Evolutionary conservation across 2,113 vertebrate species (phyloP).

Genomic region (Bubo bubo): DNA sequence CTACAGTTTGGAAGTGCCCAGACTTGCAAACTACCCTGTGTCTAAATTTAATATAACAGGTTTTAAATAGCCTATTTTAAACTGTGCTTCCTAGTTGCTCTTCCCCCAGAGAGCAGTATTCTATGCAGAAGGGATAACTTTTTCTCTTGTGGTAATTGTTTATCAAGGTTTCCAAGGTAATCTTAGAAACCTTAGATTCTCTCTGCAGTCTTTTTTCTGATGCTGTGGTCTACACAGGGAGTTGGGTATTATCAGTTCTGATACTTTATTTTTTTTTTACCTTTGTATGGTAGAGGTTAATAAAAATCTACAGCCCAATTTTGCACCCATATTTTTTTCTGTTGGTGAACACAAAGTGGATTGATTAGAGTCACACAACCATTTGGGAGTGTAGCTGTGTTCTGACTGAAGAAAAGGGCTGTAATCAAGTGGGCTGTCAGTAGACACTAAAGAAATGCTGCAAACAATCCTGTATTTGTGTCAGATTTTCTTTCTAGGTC

Average conservation of each 20-base stretch:
- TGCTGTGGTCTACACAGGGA: neutral
- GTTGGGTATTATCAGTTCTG: neutral
- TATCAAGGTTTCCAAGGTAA: neutral
- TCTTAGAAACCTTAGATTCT: neutral
- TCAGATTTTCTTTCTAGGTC: neutral
- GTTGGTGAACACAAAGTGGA: neutral
- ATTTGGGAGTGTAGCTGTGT: neutral
- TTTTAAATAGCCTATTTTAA: neutral
- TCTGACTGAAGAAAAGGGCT: neutral
- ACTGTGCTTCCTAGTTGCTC: neutral
- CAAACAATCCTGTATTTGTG: neutral
- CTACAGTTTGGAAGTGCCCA: neutral
- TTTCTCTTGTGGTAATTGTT: neutral
- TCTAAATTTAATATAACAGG: neutral
- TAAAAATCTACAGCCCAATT: neutral
- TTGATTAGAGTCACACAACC: neutral
- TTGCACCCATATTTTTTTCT: neutral
- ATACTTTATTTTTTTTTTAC: neutral
- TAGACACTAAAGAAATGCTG: neutral
- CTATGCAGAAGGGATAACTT: neutral
- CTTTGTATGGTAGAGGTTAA: neutral
- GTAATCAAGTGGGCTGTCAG: constrained; percentile 14
- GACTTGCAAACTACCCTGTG: neutral
- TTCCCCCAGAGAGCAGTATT: neutral
- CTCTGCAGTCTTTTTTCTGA: neutral